Evolutionary conservation across 2,797 vertebrate species (phyloP).

Genomic region (Siniperca obscura): DNA sequence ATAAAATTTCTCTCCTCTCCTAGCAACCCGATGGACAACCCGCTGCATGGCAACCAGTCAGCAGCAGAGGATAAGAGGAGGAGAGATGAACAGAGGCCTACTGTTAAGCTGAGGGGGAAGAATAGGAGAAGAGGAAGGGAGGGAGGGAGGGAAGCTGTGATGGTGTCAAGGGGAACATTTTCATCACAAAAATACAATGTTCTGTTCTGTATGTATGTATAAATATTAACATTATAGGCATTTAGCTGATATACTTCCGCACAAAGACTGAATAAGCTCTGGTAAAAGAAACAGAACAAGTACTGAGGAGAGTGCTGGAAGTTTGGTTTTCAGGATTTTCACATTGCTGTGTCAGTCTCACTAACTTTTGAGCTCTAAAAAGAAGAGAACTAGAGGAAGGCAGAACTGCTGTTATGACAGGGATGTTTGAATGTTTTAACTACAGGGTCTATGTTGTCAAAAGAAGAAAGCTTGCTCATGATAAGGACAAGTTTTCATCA

Average conservation of each 20-base stretch:
- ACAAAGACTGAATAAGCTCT: not conserved
- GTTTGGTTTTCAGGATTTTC: slow-evolving; percentile 11
- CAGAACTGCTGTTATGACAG: slow-evolving; percentile 19
- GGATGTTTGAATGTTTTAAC: not conserved
- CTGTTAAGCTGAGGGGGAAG: slow-evolving; percentile 32
- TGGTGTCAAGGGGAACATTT: not conserved
- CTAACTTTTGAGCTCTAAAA: not conserved
- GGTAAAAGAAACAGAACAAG: slow-evolving; percentile 5
- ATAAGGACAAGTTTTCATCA: not conserved
- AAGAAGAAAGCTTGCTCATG: not conserved
- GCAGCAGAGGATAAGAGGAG: slow-evolving; percentile 47
- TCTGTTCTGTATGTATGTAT: not conserved
- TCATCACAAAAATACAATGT: slow-evolving; percentile 16
- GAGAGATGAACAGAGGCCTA: slow-evolving; percentile 46
- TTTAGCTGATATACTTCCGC: slow-evolving; percentile 13
- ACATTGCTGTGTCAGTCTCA: slow-evolving; percentile 7
- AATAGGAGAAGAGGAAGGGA: slow-evolving; percentile 9
- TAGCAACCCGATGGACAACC: slow-evolving; percentile 73
- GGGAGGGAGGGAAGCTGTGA: slow-evolving; percentile 8
- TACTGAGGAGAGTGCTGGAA: not conserved
- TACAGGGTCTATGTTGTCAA: slow-evolving; percentile 2
- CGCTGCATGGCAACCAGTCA: slow-evolving; percentile 70
- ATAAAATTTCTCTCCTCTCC: slow-evolving; percentile 66
- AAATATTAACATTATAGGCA: slow-evolving; percentile 16
- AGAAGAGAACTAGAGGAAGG: not conserved